These are phyloP conservation scores for Isurus oxyrinchus DNA, from an alignment of 2,113 vertebrate species.

Conservation along the genomic window DNA sequence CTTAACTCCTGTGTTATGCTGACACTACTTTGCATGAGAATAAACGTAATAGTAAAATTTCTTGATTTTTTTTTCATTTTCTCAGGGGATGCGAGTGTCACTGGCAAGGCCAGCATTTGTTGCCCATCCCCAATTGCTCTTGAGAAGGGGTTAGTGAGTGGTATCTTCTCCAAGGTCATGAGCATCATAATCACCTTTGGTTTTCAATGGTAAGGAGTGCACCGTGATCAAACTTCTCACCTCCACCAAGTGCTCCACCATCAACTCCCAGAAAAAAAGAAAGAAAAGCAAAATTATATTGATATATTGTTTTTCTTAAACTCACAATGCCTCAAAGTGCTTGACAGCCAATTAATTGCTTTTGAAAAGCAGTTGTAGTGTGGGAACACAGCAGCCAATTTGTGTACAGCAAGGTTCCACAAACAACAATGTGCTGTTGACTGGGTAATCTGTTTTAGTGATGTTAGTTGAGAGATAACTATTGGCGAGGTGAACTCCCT, in stretches of 20 bases:
- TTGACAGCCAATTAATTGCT: not conserved
- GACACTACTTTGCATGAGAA: not conserved
- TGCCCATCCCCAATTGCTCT: no score
- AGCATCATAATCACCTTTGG: no score
- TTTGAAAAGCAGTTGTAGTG: no score
- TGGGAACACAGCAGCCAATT: no score
- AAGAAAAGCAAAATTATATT: not conserved
- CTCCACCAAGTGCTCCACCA: not conserved
- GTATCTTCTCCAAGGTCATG: no score
- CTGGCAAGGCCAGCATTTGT: no score
- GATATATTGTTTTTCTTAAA: not conserved
- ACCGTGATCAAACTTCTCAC: not conserved
- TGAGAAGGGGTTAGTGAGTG: no score
- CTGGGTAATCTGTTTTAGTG: not conserved
- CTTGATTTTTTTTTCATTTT: not conserved
- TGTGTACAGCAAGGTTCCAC: not conserved
- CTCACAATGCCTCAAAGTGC: not conserved
- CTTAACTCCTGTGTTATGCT: not conserved
- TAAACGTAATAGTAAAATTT: not conserved
- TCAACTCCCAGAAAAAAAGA: not conserved
- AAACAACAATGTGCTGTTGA: not conserved
- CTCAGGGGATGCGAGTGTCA: no score
- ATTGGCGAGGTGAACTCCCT: not conserved
- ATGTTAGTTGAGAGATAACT: not conserved
- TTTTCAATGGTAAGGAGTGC: no score